Evolutionary conservation across 1,140 invertebrate genomes (phyloP).

Genomic region (Sarcophaga bullata): DNA sequence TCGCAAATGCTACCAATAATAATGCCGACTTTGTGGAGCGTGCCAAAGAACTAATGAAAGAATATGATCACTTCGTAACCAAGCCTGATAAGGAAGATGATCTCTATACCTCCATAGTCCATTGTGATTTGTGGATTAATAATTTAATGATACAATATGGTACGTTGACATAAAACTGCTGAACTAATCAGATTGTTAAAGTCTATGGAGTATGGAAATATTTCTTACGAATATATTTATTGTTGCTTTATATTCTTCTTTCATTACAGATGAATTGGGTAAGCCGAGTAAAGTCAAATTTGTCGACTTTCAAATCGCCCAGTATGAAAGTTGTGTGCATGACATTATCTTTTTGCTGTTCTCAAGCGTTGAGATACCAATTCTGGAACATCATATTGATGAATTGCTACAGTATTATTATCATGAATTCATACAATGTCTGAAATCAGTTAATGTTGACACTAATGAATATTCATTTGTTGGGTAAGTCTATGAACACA

Average conservation of each 20-base stretch:
- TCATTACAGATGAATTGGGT: slow-evolving; percentile 52
- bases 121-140: slow-evolving; percentile 74
- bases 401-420: slow-evolving; percentile 69
- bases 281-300: slow-evolving; percentile 69
- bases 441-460: slow-evolving; percentile 52
- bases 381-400: slow-evolving; percentile 66
- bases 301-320: slow-evolving; percentile 72
- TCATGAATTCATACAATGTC: slow-evolving; percentile 65
- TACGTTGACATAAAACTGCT: slow-evolving; percentile 30
- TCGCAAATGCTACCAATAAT: slow-evolving; percentile 42
- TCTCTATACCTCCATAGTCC: slow-evolving; percentile 68
- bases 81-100: slow-evolving; percentile 48
- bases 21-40: slow-evolving; percentile 47
- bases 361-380: slow-evolving; percentile 66
- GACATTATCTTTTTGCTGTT: slow-evolving; percentile 72
- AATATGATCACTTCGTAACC: slow-evolving; percentile 47
- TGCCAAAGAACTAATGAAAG: slow-evolving; percentile 46
- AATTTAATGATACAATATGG: slow-evolving; percentile 70
- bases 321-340: slow-evolving; percentile 67
- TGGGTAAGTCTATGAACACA: neutral
- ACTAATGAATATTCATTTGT: slow-evolving; percentile 48
- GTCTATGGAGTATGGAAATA: too few relatives aligned
- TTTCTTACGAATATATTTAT: neutral
- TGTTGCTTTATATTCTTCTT: neutral
- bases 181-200: neutral